Percentiles rank a stretch among this genome's conserved stretches.
These are phyloP conservation scores for Wiebesia pumilae DNA, from an alignment of 1,140 invertebrate genomes.

Conservation along the genomic window DNA sequence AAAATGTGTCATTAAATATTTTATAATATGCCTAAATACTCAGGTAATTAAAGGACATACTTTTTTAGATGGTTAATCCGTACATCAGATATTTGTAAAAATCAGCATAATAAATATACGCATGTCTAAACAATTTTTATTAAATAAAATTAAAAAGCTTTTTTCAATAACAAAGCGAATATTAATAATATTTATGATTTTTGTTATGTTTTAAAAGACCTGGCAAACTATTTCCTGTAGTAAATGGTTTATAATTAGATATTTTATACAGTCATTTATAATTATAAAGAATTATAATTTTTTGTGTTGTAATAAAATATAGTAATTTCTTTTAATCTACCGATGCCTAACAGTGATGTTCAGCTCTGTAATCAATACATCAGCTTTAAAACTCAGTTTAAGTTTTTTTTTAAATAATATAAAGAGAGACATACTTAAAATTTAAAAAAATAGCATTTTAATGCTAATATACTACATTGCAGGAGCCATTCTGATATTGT, in stretches of 20 bases:
- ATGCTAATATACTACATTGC: not conserved
- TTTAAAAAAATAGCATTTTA: conserved; percentile 13
- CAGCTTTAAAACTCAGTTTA: not conserved
- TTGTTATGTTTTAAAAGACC: not conserved
- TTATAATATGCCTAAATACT: not conserved
- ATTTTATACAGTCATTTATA: not conserved
- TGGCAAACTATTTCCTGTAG: not conserved
- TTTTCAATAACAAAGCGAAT: not conserved
- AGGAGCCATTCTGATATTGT: conserved; percentile 58
- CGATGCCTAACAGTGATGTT: conserved; percentile 32
- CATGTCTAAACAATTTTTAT: not conserved
- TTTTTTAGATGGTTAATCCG: not conserved
- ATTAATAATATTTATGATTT: not conserved
- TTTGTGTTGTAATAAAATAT: not conserved
- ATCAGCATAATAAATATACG: not conserved
- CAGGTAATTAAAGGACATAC: not conserved
- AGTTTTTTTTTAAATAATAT: not conserved
- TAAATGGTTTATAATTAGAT: not conserved
- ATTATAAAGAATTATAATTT: conserved; percentile 3
- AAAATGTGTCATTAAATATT: not conserved
- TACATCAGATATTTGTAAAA: not conserved
- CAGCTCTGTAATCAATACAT: not conserved
- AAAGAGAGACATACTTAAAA: not conserved
- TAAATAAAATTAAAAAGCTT: conserved; percentile 7
- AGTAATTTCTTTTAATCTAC: not conserved